A percentile compares a stretch with the other conserved stretches of the same genome.
These are phyloP conservation scores for Toxotes lorentzi DNA, from an alignment of 2,797 vertebrate species.

Conservation along the genomic window DNA sequence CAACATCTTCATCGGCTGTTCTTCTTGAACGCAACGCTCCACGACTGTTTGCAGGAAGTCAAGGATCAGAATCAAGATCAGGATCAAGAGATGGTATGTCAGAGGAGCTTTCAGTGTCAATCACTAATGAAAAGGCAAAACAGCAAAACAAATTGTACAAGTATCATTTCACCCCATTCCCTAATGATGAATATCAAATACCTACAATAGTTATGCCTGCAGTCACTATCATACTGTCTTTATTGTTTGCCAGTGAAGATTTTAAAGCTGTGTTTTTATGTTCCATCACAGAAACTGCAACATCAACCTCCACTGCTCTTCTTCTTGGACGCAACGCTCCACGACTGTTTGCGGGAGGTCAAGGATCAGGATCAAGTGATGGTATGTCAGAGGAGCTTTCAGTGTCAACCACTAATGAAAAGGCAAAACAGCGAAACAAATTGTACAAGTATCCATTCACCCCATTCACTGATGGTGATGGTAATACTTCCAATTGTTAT, in stretches of 20 bases:
- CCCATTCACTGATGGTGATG: background rate
- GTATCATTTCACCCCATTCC: too few relatives aligned
- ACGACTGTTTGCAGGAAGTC: background rate
- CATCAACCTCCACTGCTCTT: background rate
- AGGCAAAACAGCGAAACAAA: background rate
- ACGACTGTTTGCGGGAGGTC: rapidly evolving
- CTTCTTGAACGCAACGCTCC: too few relatives aligned
- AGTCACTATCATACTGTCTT: too few relatives aligned
- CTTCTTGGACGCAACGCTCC: too few relatives aligned
- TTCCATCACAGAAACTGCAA: background rate
- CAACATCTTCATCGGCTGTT: background rate
- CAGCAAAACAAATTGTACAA: too few relatives aligned
- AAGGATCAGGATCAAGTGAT: background rate
- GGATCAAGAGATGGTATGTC: background rate
- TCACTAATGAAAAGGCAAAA: background rate
- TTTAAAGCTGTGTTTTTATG: background rate
- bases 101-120: background rate
- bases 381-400: too few relatives aligned
- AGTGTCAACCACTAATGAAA: too few relatives aligned
- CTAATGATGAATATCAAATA: too few relatives aligned
- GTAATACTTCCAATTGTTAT: background rate
- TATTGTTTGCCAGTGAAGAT: background rate
- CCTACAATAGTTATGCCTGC: too few relatives aligned
- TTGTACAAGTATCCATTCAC: background rate
- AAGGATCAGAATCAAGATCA: too few relatives aligned